Evolutionary conservation across 2,113 vertebrate species (phyloP), one percentile per base, ranked within the genome.

Genomic region (Chaenogobius annularis): DNA sequence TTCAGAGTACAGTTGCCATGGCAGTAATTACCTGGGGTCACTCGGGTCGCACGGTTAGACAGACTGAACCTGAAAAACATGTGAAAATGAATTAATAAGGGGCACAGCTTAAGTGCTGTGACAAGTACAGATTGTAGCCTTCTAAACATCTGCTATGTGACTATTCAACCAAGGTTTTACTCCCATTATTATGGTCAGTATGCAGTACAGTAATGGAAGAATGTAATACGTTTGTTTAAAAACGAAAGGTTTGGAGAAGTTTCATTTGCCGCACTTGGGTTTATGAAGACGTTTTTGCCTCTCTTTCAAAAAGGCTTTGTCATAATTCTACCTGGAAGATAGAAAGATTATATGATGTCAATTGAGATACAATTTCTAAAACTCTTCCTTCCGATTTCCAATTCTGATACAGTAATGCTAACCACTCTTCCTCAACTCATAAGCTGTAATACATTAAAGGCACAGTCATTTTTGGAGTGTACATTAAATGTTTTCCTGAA

Each of bases 1-100:
- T 2, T 54, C 26, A 61, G 61, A 63, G 35, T 40, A 40, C 61
- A 63, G 61, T 63, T 63, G 35, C 61, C 35, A 63, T 63, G 61
- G 61, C 61, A 63, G 8, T 40, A 43, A 40, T 63, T 63, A 63
- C 17, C 19, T 9, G 37, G 23, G 61, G 35, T 40, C 61, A 63
- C 61, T 19, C 11, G 31, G 15, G 19, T 40, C 61, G 40, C 59
- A 19, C 31, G 35, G 61, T 40, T 63, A 40, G 59, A 10, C 59
- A 40, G 31, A 63, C 31, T 37, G 17, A 63, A 40, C 61, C 40
- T 63, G 61, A 40, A 40, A 62, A 40, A 35, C 58, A 61, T 61
- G 13, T 61, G 26, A 43, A 63, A n/a, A 17, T 40, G 61, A 63
- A 37, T 63, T 63, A 63, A 40, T 63, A 14, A n/a, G 61, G 35